Evolutionary conservation across 2,888 invertebrate genomes (phyloP).

Genomic region (Epiblema foenella): DNA sequence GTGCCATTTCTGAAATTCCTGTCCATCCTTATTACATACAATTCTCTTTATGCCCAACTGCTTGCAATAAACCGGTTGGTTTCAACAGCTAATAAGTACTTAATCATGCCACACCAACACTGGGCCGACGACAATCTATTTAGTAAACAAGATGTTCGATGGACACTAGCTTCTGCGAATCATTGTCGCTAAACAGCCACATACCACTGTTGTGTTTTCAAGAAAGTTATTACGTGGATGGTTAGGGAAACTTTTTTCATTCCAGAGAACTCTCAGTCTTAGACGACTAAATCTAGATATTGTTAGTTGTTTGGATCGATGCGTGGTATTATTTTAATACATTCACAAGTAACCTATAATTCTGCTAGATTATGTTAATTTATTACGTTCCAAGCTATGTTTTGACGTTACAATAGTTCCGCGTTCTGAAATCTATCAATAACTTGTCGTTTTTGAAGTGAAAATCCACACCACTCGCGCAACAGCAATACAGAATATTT

Average conservation of each 20-base stretch:
- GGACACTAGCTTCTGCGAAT: constrained; percentile 38
- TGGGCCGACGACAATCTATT: constrained; percentile 33
- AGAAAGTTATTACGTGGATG: not conserved
- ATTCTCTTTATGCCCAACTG: constrained; percentile 11
- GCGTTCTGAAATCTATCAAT: constrained; percentile 40
- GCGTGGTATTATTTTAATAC: not conserved
- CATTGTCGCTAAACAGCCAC: constrained; percentile 23
- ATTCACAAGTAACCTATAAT: not conserved
- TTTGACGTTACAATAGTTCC: constrained; percentile 38
- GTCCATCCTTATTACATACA: constrained; percentile 1
- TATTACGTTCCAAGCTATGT: constrained; percentile 26
- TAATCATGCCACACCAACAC: constrained; percentile 28
- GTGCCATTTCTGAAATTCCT: not conserved
- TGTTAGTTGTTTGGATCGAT: not conserved
- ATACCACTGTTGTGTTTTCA: constrained; percentile 20
- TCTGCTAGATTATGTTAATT: constrained; percentile 19
- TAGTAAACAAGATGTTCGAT: constrained; percentile 43
- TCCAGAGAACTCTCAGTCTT: not conserved
- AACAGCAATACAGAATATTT: constrained; percentile 16
- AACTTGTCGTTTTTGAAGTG: constrained; percentile 30
- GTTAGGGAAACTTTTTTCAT: not conserved
- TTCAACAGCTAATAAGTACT: constrained; percentile 25
- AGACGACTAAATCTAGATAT: not conserved
- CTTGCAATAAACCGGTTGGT: constrained; percentile 14
- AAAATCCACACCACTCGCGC: constrained; percentile 20